Conservation (phyloP, 2,888 invertebrate species). For the Torymus tubicola region DNA sequence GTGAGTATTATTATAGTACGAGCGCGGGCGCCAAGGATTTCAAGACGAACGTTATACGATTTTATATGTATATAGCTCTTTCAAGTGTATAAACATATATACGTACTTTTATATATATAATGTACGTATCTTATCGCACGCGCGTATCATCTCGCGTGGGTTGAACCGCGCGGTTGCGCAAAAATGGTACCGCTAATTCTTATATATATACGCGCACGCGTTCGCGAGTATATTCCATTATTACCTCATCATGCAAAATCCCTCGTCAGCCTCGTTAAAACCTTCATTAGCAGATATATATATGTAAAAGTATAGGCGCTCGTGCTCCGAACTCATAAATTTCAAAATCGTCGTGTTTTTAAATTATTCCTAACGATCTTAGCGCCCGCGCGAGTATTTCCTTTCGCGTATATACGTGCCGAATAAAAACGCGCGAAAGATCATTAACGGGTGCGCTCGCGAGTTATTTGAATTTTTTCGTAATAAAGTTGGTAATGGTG, state of each 20-base stretch:
- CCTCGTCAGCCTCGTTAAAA: conserved; percentile 7
- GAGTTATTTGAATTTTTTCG: too few species aligned
- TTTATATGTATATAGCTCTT: neutral
- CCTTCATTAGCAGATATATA: neutral
- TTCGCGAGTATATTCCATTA: conserved; percentile 13
- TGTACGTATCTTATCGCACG: neutral
- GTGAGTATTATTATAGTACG: too few species aligned
- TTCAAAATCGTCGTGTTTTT: conserved; percentile 28
- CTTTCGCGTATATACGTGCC: too few species aligned
- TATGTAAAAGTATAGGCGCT: too few species aligned
- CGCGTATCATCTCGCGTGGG: conserved; percentile 26
- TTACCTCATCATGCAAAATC: conserved; percentile 15
- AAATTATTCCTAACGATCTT: neutral
- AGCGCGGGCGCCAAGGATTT: conserved; percentile 27
- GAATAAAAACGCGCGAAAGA: too few species aligned
- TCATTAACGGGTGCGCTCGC: too few species aligned
- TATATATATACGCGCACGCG: neutral
- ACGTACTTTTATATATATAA: neutral
- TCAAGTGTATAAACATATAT: neutral
- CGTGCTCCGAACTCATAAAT: neutral
- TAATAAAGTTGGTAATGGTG: neutral
- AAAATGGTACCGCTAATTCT: conserved; percentile 26
- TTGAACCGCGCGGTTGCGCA: conserved; percentile 5
- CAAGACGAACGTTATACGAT: conserved; percentile 25
- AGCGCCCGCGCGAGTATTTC: neutral